Conservation (phyloP, 2,113 vertebrate species). For the Bubo bubo region DNA sequence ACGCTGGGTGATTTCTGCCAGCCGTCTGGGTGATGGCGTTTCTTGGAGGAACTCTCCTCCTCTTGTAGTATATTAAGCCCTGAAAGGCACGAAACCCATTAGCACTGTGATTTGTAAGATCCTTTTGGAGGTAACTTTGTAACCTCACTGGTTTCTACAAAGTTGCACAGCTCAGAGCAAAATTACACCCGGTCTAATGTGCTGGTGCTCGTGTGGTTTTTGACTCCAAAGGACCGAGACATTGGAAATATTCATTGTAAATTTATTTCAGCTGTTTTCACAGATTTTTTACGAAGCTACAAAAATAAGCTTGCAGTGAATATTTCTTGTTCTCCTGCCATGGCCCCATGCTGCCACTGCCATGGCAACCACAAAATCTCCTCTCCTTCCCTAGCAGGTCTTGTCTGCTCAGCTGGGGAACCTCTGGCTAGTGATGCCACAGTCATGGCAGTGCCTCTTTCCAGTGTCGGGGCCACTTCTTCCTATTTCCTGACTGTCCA, state of each 20-base stretch:
- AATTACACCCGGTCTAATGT: neutral
- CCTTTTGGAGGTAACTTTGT: neutral
- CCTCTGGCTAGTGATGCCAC: neutral
- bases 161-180: neutral
- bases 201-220: neutral
- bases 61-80: neutral
- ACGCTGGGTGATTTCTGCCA: neutral
- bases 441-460: neutral
- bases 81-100: neutral
- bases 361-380: slow-evolving; percentile 12
- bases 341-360: slow-evolving; percentile 55
- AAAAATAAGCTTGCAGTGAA: neutral
- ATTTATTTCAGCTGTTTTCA: slow-evolving; percentile 16
- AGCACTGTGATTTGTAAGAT: neutral
- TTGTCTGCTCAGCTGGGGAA: neutral
- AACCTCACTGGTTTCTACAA: neutral
- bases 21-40: neutral
- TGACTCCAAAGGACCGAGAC: neutral
- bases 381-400: neutral
- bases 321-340: slow-evolving; percentile 18
- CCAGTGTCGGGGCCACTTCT: neutral
- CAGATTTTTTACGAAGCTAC: neutral
- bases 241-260: neutral
- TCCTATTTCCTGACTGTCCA: neutral
- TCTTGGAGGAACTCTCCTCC: neutral